Conservation (phyloP, 2,888 invertebrate genomes). For the Drosophila paucipuncta region DNA sequence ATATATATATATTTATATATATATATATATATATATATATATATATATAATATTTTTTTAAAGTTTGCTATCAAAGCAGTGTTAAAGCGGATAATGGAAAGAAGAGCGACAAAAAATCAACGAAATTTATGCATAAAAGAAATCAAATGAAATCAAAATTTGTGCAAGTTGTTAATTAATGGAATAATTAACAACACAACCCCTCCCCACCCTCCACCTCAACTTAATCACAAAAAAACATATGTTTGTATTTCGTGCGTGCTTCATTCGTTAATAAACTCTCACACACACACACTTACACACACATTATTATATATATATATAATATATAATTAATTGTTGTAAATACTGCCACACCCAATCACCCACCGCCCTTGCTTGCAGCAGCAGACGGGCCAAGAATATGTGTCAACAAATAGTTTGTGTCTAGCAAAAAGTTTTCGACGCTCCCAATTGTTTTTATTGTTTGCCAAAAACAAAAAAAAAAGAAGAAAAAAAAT, state of each 20-base stretch:
- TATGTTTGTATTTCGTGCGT: conserved; percentile 21
- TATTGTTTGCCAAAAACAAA: conserved; percentile 9
- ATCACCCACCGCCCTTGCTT: conserved; percentile 1
- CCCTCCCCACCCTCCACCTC: background rate
- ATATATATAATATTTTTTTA: conserved; percentile 27
- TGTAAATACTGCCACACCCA: conserved; percentile 4
- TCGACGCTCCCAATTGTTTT: conserved; percentile 22
- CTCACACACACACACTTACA: conserved; percentile 1
- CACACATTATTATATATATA: background rate
- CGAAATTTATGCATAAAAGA: conserved; percentile 1
- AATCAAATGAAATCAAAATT: conserved; percentile 22
- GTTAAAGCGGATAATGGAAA: conserved; percentile 36
- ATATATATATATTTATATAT: background rate
- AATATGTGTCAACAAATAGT: conserved; percentile 48
- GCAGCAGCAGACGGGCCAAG: conserved; percentile 1
- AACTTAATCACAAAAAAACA: background rate
- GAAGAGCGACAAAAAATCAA: conserved; percentile 1
- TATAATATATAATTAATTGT: background rate
- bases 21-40: background rate
- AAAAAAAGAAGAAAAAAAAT: background rate
- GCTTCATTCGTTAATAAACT: conserved; percentile 10
- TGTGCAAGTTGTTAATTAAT: conserved; percentile 54
- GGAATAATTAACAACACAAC: conserved; percentile 21
- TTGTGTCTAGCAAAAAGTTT: conserved; percentile 4
- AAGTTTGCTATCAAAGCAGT: conserved; percentile 29